Base-by-base conservation (phyloP, 2,888 invertebrate genomes). In the Rhingia rostrata region DNA sequence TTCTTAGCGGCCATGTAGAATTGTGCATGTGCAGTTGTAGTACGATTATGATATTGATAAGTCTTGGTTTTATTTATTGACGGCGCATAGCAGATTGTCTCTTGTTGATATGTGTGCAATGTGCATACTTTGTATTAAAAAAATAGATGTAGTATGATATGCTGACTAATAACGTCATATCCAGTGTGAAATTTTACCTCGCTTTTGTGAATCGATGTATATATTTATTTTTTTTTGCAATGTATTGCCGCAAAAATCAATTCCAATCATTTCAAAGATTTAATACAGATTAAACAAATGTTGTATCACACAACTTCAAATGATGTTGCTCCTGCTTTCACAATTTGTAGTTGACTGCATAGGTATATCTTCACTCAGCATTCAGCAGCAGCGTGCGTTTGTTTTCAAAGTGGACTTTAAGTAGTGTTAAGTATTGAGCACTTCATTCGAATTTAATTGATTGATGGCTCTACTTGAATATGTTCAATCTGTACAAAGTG, bases 381-480 rank as follows among this genome's bases (percentile, higher is more conserved):
- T n/a, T n/a, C 51, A 66, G 10, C 32, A 66, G 53, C 47, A 73
- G 72, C 43, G 72, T 79, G 64, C 30, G 35, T 78, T 41, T 49
- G 30, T 41, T 37, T 47, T 4, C 33, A 39, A 73, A 79, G 73
- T 73, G 66, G 58, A 49, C 51, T 60, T 79, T 73, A 73, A 73
- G 79, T 79, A 79, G 64, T 67, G 60, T 66, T 73, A 53, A 79
- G 66, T 66, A 73, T 39, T 53, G 47, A 66, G 54, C 53, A 47
- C 73, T 73, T 66, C 12, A 66, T 39, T 73, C 53, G 66, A 73
- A 60, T 72, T 79, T 66, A 73, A 79, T 79, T 79, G 79, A 73
- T 67, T 73, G 79, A 73, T 73, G 58, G 32, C 61, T 49, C 63
- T 66, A 39, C 58, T 64, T 53, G 51, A 43, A 58, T 2, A 22